Conservation (phyloP, 2,888 invertebrate genomes). For the Diachrysia chrysitis region DNA sequence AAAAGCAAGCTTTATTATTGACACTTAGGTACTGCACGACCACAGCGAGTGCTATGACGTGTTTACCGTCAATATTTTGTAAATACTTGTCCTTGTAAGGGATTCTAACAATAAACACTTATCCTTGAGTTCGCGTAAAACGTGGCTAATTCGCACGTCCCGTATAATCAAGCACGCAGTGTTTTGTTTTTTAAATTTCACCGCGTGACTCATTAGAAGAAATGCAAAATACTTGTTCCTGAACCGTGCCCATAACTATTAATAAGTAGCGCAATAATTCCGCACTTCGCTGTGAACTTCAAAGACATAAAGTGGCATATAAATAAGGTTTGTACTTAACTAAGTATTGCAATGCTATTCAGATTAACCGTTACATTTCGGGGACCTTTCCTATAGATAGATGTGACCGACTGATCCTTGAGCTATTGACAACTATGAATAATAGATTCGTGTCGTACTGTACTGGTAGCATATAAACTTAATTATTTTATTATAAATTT, state of each 20-base stretch:
- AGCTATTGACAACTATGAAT: slow-evolving; percentile 55
- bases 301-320: slow-evolving; percentile 31
- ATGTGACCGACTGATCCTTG: slow-evolving; percentile 59
- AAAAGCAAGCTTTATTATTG: background rate
- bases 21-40: background rate
- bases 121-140: slow-evolving; percentile 16
- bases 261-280: slow-evolving; percentile 40
- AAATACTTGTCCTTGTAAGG: background rate
- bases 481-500: background rate
- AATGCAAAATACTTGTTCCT: slow-evolving; percentile 42
- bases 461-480: slow-evolving; percentile 37
- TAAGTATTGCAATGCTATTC: slow-evolving; percentile 41
- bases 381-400: slow-evolving; percentile 51
- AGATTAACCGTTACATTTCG: slow-evolving; percentile 54
- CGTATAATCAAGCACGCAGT: slow-evolving; percentile 49
- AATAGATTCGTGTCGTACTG: slow-evolving; percentile 49
- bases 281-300: slow-evolving; percentile 39
- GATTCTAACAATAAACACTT: background rate
- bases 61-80: background rate
- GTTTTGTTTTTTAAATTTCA: slow-evolving; percentile 46
- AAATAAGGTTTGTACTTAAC: slow-evolving; percentile 33
- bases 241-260: slow-evolving; percentile 35
- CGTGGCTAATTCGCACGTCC: slow-evolving; percentile 41
- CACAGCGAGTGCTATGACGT: background rate
- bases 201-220: slow-evolving; percentile 43